Base-by-base conservation (phyloP, 1,140 invertebrate genomes). In the Zeugodacus cucurbitae region DNA sequence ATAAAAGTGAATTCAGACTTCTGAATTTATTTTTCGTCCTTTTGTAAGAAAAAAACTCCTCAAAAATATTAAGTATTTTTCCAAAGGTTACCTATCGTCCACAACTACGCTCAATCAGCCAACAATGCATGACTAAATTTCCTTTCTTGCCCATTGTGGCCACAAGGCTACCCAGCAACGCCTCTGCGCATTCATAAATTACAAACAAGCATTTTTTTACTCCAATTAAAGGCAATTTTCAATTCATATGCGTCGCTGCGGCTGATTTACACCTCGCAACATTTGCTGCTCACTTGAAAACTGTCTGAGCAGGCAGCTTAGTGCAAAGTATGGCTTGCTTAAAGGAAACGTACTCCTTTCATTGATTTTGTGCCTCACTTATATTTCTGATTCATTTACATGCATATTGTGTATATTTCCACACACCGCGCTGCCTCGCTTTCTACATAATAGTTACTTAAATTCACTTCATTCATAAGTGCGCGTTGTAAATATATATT, bases 221-320 rank as follows among this genome's bases (percentile, higher is more conserved):
- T 17, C 10, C n/a, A 82, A 29, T 48, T 48, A 44, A 48, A 41
- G 74, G 1, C 37, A 48, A 11, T 82, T 82, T 82, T 82, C 26
- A 74, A 41, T 74, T 74, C 67, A 37, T 82, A 48, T n/a, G 1
- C 48, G 14, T 22, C 48, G 10, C 34, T 54, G 70, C 20, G 70
- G 20, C 70, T 41, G n/a, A 41, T 74, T 41, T 41, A 29, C 70
- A 41, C 70, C n/a, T 48, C 41, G 26, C 11, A n/a, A 14, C 41
- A 82, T 82, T 82, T 82, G 74, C 74, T 82, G 74, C 74, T 82
- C 67, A 74, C 67, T 74, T 74, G 5, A 32, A 67, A 41, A 37
- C 6, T 78, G 70, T n/a, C 32, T 48, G 37, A 10, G 11, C 22
- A 82, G n/a, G 11, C 22, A 82, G 7, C 26, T 82, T 37, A 17